Conservation (phyloP, 2,113 vertebrate species). For the Datnioides undecimradiatus region DNA sequence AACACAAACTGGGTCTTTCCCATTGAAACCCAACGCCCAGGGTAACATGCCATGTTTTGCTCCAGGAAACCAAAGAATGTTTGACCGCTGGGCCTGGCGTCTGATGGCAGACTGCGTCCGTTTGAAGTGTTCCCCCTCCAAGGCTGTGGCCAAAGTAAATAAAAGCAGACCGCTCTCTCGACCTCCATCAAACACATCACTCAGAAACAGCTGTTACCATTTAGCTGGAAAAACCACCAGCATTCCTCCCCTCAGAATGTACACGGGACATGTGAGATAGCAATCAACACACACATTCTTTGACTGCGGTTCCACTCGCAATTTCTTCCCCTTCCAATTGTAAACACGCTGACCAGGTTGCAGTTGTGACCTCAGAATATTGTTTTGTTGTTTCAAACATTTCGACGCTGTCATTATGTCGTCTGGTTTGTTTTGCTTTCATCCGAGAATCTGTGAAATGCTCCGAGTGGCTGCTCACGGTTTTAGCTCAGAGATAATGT, state of each 20-base stretch:
- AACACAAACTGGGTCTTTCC: conserved; percentile 71
- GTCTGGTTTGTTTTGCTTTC: conserved; percentile 55
- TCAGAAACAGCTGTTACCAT: conserved; percentile 95
- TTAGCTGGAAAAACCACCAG: conserved; percentile 89
- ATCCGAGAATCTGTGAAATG: conserved; percentile 32
- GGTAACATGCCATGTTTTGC: conserved; percentile 82
- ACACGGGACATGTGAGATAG: conserved; percentile 87
- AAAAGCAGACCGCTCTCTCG: conserved; percentile 80
- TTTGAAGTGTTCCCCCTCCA: conserved; percentile 86
- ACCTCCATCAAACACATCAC: conserved; percentile 91
- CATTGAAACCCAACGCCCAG: conserved; percentile 56
- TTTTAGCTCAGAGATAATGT: conserved; percentile 46
- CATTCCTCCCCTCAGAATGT: conserved; percentile 88
- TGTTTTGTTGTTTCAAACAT: conserved; percentile 67
- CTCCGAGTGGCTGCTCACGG: conserved; percentile 41
- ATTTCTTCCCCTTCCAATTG: conserved; percentile 83
- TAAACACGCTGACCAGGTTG: conserved; percentile 83
- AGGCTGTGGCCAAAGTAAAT: conserved; percentile 90
- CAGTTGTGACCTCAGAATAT: conserved; percentile 67
- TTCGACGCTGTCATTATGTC: conserved; percentile 62
- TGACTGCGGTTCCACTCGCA: conserved; percentile 82
- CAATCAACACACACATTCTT: conserved; percentile 84
- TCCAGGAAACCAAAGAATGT: conserved; percentile 88
- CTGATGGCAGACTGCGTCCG: conserved; percentile 84
- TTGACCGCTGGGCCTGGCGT: conserved; percentile 88